Evolutionary conservation across 1,140 invertebrate genomes (phyloP).

Genomic region (Mylabris phalerata): DNA sequence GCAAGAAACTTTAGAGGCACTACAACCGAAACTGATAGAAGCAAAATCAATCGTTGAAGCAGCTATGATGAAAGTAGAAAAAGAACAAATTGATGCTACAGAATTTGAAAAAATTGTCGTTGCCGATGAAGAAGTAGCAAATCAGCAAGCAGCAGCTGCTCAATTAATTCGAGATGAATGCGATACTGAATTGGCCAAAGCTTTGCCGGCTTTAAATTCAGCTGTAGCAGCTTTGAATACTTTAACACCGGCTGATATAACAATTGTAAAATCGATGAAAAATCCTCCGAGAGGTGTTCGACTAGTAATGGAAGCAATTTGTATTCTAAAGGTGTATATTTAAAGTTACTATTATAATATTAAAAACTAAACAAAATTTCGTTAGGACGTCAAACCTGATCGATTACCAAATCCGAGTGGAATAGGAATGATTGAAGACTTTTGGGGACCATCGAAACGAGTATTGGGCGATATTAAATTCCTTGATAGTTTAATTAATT

Average conservation of each 20-base stretch:
- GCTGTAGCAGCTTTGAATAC: slow-evolving; percentile 81
- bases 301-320: slow-evolving; percentile 91
- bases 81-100: slow-evolving; percentile 79
- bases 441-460: slow-evolving; percentile 87
- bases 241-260: slow-evolving; percentile 89
- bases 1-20: slow-evolving; percentile 76
- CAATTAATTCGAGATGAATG: slow-evolving; percentile 81
- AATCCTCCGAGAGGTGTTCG: slow-evolving; percentile 91
- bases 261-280: slow-evolving; percentile 95
- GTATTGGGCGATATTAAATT: slow-evolving; percentile 87
- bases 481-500: slow-evolving; percentile 73
- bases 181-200: slow-evolving; percentile 83
- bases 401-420: slow-evolving; percentile 69
- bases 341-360: slow-evolving; percentile 42
- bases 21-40: slow-evolving; percentile 68
- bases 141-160: slow-evolving; percentile 78
- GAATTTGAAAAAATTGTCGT: slow-evolving; percentile 62
- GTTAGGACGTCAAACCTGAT: slow-evolving; percentile 63
- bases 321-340: slow-evolving; percentile 63
- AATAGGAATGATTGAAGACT: slow-evolving; percentile 78
- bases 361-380: no score
- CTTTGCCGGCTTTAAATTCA: slow-evolving; percentile 81
- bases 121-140: slow-evolving; percentile 81
- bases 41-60: slow-evolving; percentile 63
- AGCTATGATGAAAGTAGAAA: slow-evolving; percentile 59